phyloP scores from a whole-genome alignment of 2,113 vertebrate genomes.

The Apaloderma vittatum region DNA sequence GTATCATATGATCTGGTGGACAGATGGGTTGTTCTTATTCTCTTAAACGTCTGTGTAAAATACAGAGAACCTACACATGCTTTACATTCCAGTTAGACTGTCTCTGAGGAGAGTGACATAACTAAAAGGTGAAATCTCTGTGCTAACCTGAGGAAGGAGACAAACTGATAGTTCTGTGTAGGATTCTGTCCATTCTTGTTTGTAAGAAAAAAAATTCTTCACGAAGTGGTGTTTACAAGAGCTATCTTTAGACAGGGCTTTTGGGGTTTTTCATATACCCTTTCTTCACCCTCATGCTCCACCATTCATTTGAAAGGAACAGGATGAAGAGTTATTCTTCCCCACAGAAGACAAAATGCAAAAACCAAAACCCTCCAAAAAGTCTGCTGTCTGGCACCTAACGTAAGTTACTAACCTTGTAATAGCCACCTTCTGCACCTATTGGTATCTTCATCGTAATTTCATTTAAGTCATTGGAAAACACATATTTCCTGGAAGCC shows the following conservation, averaged over 20 bases:
- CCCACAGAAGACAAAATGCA: neutral
- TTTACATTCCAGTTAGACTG: neutral
- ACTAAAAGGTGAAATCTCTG: neutral
- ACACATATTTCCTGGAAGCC: constrained; percentile 64
- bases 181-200: neutral
- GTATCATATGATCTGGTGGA: accelerated
- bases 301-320: neutral
- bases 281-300: neutral
- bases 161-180: neutral
- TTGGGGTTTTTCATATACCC: neutral
- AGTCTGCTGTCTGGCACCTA: neutral
- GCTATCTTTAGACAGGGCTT: neutral
- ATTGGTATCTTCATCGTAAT: constrained; percentile 80
- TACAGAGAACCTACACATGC: neutral
- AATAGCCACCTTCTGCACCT: constrained; percentile 83
- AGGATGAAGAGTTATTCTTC: neutral
- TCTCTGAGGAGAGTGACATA: neutral
- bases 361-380: too few relatives aligned
- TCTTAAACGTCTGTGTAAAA: neutral
- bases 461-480: constrained; percentile 51
- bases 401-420: constrained; percentile 75
- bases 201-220: neutral
- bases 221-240: neutral
- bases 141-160: neutral
- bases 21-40: neutral